Percentiles rank a stretch among this genome's conserved stretches.
Conservation (phyloP, 2,888 invertebrate species). For the Macrophya alboannulata region DNA sequence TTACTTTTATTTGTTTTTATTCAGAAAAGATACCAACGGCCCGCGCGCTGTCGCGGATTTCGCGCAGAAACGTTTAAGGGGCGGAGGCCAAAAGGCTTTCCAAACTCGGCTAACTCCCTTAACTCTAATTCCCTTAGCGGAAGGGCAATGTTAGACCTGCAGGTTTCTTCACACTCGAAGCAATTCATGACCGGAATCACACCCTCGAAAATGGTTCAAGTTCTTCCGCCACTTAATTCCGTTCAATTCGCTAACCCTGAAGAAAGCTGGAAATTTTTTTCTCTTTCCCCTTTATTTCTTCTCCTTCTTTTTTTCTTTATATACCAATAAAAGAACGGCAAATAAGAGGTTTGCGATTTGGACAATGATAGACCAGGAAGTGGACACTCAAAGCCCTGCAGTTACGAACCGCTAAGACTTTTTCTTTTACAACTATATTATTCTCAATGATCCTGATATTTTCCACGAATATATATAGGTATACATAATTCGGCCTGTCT, state of each 20-base stretch:
- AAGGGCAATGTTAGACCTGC: conserved; percentile 6
- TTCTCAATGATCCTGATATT: background rate
- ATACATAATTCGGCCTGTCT: background rate
- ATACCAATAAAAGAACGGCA: no score
- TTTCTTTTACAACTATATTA: background rate
- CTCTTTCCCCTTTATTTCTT: no score
- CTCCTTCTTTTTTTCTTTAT: no score
- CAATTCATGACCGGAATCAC: background rate
- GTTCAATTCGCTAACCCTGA: conserved; percentile 5
- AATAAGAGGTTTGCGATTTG: background rate
- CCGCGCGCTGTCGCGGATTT: background rate
- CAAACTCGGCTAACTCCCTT: conserved; percentile 6
- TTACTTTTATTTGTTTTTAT: background rate
- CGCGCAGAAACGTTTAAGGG: background rate
- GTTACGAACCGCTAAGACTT: background rate
- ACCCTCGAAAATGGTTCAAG: background rate
- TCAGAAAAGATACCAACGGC: background rate
- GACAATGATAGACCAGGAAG: background rate
- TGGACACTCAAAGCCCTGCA: background rate
- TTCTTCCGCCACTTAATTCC: conserved; percentile 13
- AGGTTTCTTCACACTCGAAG: background rate
- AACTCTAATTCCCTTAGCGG: conserved; percentile 22
- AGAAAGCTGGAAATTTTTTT: background rate
- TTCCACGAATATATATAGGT: no score
- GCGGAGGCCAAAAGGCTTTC: background rate